phyloP scores from a whole-genome alignment of 2,113 vertebrate genomes.

The Galbula dea region DNA sequence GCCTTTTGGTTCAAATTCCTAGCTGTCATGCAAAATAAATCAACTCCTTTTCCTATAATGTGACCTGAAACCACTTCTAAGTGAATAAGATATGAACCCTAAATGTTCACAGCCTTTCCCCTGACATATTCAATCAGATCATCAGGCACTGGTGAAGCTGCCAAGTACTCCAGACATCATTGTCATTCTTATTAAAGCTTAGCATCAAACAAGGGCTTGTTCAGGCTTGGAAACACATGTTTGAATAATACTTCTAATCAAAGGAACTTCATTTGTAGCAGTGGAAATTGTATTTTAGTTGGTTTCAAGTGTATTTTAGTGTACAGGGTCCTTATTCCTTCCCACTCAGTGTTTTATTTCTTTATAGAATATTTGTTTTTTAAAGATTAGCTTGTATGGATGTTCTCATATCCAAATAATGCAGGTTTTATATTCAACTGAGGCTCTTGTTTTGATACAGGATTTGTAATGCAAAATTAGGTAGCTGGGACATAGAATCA shows the following conservation, averaged over 20 bases:
- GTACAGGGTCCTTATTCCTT: slow-evolving; percentile 4
- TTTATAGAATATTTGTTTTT: not conserved
- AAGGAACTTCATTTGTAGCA: slow-evolving; percentile 78
- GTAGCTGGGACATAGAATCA: not conserved
- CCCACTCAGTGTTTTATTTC: not conserved
- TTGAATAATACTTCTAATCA: slow-evolving; percentile 80
- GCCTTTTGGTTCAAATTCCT: slow-evolving; percentile 81
- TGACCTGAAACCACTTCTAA: slow-evolving; percentile 70
- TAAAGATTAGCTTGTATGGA: not conserved
- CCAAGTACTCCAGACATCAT: not conserved
- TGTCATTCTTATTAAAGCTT: slow-evolving; percentile 36
- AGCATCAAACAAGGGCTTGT: slow-evolving; percentile 21
- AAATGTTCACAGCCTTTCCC: slow-evolving; percentile 75
- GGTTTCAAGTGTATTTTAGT: no score
- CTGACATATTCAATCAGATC: slow-evolving; percentile 81
- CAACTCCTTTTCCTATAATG: slow-evolving; percentile 69
- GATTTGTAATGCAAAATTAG: not conserved
- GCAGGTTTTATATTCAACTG: not conserved
- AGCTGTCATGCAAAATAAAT: slow-evolving; percentile 85
- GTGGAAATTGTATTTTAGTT: no score
- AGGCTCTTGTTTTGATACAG: not conserved
- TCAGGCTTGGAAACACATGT: slow-evolving; percentile 45
- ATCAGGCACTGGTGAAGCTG: not conserved
- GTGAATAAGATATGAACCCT: slow-evolving; percentile 79
- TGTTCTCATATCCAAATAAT: not conserved